A percentile compares a stretch with the other conserved stretches of the same genome.
Conservation (phyloP, 2,113 vertebrate genomes). For the Esox niger region DNA sequence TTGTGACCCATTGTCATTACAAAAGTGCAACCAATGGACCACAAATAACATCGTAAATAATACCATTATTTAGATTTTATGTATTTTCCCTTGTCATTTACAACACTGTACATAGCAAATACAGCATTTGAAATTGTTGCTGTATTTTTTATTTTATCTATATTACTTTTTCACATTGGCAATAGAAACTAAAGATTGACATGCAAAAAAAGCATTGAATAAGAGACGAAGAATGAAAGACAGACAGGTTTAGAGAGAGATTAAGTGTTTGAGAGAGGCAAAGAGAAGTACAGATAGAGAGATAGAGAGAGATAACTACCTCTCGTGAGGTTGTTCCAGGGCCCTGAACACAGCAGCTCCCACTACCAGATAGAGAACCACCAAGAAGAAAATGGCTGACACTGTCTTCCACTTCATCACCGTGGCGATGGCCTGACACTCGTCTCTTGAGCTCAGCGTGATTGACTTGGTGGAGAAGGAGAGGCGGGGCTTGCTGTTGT, state of each 20-base stretch:
- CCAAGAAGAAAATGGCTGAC: constrained; percentile 90
- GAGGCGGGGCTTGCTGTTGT: constrained; percentile 93
- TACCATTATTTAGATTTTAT: too few species aligned
- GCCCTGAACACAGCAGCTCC: constrained; percentile 92
- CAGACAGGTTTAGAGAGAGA: background rate
- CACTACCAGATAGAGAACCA: constrained; percentile 91
- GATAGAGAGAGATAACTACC: constrained; percentile 41
- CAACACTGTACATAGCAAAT: too few species aligned
- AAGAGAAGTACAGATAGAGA: too few species aligned
- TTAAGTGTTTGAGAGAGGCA: background rate
- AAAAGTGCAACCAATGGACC: too few species aligned
- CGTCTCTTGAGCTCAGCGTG: constrained; percentile 81
- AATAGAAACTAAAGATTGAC: too few species aligned
- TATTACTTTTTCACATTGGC: too few species aligned
- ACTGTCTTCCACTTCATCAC: constrained; percentile 99
- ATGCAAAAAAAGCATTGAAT: too few species aligned
- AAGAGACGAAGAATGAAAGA: background rate
- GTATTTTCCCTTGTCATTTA: too few species aligned
- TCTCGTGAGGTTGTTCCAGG: constrained; percentile 92
- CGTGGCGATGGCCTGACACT: constrained; percentile 84
- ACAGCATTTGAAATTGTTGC: too few species aligned
- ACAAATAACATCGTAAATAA: too few species aligned
- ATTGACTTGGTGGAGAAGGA: constrained; percentile 93
- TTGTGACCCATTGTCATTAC: too few species aligned
- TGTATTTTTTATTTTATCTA: too few species aligned